Evolutionary conservation across 2,888 invertebrate species (phyloP).

Genomic region (Oligia latruncula): DNA sequence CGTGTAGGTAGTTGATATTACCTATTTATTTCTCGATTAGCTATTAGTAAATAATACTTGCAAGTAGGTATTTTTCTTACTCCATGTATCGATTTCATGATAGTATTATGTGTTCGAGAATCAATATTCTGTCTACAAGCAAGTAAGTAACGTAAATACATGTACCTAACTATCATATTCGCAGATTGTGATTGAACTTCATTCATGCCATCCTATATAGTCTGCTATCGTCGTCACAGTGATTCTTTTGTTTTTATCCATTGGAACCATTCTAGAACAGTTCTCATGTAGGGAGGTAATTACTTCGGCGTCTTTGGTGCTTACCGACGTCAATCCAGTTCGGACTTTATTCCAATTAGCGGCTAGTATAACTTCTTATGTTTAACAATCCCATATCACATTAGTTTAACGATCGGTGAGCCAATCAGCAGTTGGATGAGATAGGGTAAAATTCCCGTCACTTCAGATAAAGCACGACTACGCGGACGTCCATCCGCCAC

Average conservation of each 20-base stretch:
- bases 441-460: slow-evolving; percentile 67
- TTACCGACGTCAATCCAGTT: slow-evolving; percentile 27
- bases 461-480: slow-evolving; percentile 53
- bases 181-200: slow-evolving; percentile 51
- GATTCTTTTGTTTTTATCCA: slow-evolving; percentile 19
- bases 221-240: slow-evolving; percentile 18
- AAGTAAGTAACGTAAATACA: slow-evolving; percentile 42
- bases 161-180: slow-evolving; percentile 19
- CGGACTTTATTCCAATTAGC: slow-evolving; percentile 32
- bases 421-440: slow-evolving; percentile 48
- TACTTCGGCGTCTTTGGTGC: slow-evolving; percentile 4
- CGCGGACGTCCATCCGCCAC: slow-evolving; percentile 12
- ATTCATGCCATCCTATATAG: slow-evolving; percentile 43
- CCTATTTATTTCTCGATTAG: not conserved
- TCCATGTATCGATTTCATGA: not conserved
- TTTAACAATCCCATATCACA: slow-evolving; percentile 20
- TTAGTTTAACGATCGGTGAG: slow-evolving; percentile 28
- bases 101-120: slow-evolving; percentile 13
- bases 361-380: slow-evolving; percentile 23
- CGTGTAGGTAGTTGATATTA: not conserved
- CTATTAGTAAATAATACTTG: not conserved
- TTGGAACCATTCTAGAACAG: slow-evolving; percentile 38
- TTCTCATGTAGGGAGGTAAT: not conserved
- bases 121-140: slow-evolving; percentile 23
- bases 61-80: not conserved